Evolutionary conservation across 2,797 vertebrate genomes (phyloP).

Genomic region (Acrocephalus scirpaceus): DNA sequence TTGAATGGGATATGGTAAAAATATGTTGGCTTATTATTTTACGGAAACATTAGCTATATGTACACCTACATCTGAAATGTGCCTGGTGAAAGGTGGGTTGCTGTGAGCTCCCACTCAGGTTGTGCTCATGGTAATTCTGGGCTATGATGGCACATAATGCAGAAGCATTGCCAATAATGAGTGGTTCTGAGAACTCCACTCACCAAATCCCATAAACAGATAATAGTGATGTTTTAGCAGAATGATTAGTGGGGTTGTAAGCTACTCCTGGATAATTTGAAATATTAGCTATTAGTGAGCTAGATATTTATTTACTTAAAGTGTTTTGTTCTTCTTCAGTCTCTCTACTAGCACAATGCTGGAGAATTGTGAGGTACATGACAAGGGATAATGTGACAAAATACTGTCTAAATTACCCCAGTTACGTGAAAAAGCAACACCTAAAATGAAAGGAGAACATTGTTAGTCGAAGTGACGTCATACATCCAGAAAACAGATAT

Average conservation of each 20-base stretch:
- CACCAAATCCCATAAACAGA: background rate
- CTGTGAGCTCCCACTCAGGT: background rate
- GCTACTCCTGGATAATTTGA: slow-evolving; percentile 23
- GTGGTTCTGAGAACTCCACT: background rate
- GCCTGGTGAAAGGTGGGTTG: background rate
- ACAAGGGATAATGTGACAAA: slow-evolving; percentile 8
- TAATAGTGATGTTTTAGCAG: background rate
- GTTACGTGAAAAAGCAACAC: background rate
- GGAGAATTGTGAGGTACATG: background rate
- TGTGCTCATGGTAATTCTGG: background rate
- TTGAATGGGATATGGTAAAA: background rate
- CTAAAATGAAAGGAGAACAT: background rate
- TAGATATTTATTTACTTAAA: slow-evolving; percentile 24
- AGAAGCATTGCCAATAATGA: background rate
- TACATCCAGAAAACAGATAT: background rate
- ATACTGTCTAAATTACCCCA: background rate
- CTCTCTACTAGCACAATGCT: background rate
- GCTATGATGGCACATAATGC: background rate
- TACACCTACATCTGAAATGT: background rate
- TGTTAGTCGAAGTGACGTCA: background rate
- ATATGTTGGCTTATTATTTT: background rate
- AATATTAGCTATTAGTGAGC: slow-evolving; percentile 9
- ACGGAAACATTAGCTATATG: background rate
- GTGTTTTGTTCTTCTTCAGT: background rate
- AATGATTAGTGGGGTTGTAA: background rate